Evolutionary conservation across 2,113 vertebrate species (phyloP), one percentile per base, ranked within the genome.

Genomic region (Trichechus manatus): DNA sequence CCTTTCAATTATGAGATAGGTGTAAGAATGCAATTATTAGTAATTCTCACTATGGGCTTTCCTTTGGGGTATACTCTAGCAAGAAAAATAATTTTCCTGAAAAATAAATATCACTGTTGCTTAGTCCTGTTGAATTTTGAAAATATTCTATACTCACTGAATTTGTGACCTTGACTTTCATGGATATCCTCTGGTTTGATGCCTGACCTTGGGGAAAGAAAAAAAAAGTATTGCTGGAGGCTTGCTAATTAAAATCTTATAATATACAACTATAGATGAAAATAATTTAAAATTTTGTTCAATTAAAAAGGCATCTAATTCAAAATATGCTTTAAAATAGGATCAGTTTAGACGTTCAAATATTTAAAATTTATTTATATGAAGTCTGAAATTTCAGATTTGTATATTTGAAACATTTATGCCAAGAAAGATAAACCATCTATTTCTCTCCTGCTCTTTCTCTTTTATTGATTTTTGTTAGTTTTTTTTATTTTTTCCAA

Each of bases 211-310:
- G 6, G 61, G 23, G 20, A 33, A 44, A 36, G 78, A 42, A 77
- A 19, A 14, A 92, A 94, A 96, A 81, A 42, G 87, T 95, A 84
- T 77, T 23, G 31, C 97, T 97, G 92, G 80, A 97, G 97, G 94
- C 97, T 98, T 92, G 85, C 95, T 98, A 98, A 98, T 98, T 98
- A 98, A 98, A 98, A 96, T 97, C 64, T 80, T 98, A 97, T 97
- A 98, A 84, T 98, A 97, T 94, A 53, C 89, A 98, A 98, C 85
- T 87, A 88, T 74, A 93, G 86, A 88, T 97, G 97, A 97, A 98
- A 96, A 97, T 97, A 92, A 98, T 90, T 97, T 98, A 95, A 98
- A 98, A 92, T 97, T 86, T 97, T 94, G 92, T 97, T 98, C 93
- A 98, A 97, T 98, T 98, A 98, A 95, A 96, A 96, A 74, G 84